These are phyloP conservation scores for Lochmaea crataegi DNA, from an alignment of 2,888 invertebrate species.

Conservation along the genomic window DNA sequence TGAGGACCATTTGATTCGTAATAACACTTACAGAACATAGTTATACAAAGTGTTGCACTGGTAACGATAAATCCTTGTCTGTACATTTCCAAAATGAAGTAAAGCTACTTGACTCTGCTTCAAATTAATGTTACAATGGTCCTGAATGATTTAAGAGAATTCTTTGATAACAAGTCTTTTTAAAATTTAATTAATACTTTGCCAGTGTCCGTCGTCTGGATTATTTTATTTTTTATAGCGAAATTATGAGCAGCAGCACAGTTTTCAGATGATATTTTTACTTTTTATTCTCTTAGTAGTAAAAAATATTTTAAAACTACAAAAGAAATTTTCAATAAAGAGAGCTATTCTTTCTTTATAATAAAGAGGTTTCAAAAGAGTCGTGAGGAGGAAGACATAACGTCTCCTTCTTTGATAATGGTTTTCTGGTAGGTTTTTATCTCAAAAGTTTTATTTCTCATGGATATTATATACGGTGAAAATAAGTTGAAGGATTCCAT, in stretches of 20 bases:
- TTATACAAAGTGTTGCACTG: no score
- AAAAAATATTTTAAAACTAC: background rate
- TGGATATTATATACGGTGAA: background rate
- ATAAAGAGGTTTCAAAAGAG: constrained; percentile 5
- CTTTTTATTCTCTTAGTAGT: background rate
- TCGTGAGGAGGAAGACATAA: background rate
- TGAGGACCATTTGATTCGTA: no score
- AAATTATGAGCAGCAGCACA: background rate
- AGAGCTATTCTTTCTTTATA: background rate
- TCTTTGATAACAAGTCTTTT: no score
- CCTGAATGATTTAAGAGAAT: no score
- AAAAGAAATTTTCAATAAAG: background rate
- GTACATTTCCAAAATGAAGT: no score
- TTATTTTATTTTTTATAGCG: no score
- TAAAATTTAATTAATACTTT: no score
- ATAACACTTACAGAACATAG: no score
- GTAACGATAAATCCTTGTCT: no score
- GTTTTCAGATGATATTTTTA: background rate
- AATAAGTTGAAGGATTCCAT: background rate
- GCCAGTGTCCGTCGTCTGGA: no score
- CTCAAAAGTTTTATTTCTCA: constrained; percentile 5
- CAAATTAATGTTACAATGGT: no score
- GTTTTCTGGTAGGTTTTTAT: background rate
- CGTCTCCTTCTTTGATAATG: constrained; percentile 6
- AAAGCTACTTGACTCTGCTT: no score